Evolutionary conservation across 2,888 invertebrate genomes (phyloP), one percentile per base, ranked within the genome.

Genomic region (Epicampocera succincta): DNA sequence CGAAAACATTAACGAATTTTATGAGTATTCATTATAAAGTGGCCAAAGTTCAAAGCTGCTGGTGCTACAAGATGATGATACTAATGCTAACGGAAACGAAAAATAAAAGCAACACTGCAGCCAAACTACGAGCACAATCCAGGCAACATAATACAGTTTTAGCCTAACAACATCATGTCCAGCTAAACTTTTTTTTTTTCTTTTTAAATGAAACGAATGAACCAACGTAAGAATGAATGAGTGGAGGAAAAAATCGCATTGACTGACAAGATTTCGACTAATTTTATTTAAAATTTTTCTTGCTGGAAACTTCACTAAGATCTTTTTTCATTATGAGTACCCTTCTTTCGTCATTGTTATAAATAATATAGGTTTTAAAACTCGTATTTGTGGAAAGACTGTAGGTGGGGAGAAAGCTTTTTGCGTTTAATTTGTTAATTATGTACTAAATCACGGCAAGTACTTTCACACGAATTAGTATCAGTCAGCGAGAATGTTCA

Each of bases 11-110:
- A 78, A 58, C 40, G 77, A 65, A 13, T 60, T 82, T 82, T 82
- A 78, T 78, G 77, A 69, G 65, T 73, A 38, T 78, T 82, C 74
- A 82, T 82, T 82, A 82, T 74, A 74, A 78, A 78, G 69, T 82
- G 81, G 81, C 77, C 81, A 82, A 82, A 82, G 81, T 82, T 82
- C 81, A 82, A 82, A 82, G 81, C 81, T 82, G 81, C 81, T 82
- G 81, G 81, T 82, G 74, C 77, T 82, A 44, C 69, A 74, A 68
- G 77, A 84, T 72, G 84, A 84, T 77, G 82, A 80, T 74, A 66
- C 72, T 63, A 71, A 69, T 75, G 75, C 80, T 75, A 73, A 46
- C 72, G 75, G 78, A 68, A 61, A 79, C 74, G 9, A 13, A 56
- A 65, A 63, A 77, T 56, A 63, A 79, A 73, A 29, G 17, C 50